phyloP scores from a whole-genome alignment of 2,797 vertebrate species.

The Chelonia mydas region DNA sequence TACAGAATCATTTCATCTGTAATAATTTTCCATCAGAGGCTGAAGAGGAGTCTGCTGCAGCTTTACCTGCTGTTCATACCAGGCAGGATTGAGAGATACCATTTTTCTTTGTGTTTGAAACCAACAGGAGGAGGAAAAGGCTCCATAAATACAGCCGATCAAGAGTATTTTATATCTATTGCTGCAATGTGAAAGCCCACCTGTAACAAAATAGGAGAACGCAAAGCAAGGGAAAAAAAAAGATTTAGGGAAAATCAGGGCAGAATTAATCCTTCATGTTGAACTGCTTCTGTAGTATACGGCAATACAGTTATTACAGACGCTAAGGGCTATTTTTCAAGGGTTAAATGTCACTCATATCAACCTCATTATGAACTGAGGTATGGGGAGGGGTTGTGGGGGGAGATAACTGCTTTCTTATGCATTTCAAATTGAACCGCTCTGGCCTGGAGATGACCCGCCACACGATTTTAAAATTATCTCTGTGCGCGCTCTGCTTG shows the following conservation, averaged over 20 bases:
- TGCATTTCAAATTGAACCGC: conserved; percentile 80
- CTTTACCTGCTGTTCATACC: conserved; percentile 75
- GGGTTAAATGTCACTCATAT: conserved; percentile 83
- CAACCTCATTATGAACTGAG: conserved; percentile 75
- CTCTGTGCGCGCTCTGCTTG: conserved; percentile 81
- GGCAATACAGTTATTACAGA: conserved; percentile 41
- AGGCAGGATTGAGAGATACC: conserved; percentile 67
- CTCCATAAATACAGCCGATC: conserved; percentile 77
- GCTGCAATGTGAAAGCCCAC: conserved; percentile 63
- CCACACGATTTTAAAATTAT: conserved; percentile 82
- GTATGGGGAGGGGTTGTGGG: conserved; percentile 65
- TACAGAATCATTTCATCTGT: conserved; percentile 73
- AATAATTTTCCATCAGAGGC: conserved; percentile 74
- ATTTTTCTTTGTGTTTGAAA: conserved; percentile 82
- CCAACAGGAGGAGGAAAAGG: conserved; percentile 69
- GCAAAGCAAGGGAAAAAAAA: background rate
- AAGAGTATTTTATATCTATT: conserved; percentile 75
- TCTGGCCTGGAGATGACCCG: conserved; percentile 83
- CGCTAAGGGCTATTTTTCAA: conserved; percentile 76
- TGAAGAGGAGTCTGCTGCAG: conserved; percentile 64
- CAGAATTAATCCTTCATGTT: conserved; percentile 72
- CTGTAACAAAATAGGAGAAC: conserved; percentile 75
- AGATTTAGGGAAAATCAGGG: conserved; percentile 69
- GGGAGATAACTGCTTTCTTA: conserved; percentile 71
- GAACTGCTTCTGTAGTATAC: conserved; percentile 24